phyloP scores from a whole-genome alignment of 2,888 invertebrate genomes.

The Barypeithes pellucidus region DNA sequence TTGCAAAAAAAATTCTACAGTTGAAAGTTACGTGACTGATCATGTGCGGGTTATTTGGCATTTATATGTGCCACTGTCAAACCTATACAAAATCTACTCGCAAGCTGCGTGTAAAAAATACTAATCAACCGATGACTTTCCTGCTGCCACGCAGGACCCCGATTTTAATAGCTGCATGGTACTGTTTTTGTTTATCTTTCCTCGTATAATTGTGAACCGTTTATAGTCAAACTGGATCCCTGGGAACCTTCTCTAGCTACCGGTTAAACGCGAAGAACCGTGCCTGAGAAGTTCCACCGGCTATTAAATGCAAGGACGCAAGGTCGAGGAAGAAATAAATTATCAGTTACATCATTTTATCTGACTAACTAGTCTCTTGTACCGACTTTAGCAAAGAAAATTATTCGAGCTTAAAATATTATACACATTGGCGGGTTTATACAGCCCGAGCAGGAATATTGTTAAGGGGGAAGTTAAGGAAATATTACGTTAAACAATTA shows the following conservation, averaged over 20 bases:
- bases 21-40: too few species aligned
- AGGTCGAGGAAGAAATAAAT: slow-evolving; percentile 37
- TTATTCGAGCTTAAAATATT: slow-evolving; percentile 2
- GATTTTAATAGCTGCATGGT: too few species aligned
- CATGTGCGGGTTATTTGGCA: too few species aligned
- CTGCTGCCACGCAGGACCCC: too few species aligned
- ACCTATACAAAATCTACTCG: too few species aligned
- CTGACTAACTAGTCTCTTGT: slow-evolving; percentile 12
- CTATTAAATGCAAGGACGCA: slow-evolving; percentile 31
- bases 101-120: too few species aligned
- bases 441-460: too few species aligned
- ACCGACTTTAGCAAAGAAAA: slow-evolving; percentile 7
- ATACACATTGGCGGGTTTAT: not conserved
- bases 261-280: slow-evolving; percentile 20
- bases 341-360: slow-evolving; percentile 32
- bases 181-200: not conserved
- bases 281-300: slow-evolving; percentile 16
- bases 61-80: too few species aligned
- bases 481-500: too few species aligned
- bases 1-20: too few species aligned
- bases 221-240: slow-evolving; percentile 30
- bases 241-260: slow-evolving; percentile 31
- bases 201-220: slow-evolving; percentile 3
- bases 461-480: too few species aligned
- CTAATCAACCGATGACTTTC: too few species aligned